Conservation (phyloP, 2,797 vertebrate species). For the Setipinna tenuifilis region DNA sequence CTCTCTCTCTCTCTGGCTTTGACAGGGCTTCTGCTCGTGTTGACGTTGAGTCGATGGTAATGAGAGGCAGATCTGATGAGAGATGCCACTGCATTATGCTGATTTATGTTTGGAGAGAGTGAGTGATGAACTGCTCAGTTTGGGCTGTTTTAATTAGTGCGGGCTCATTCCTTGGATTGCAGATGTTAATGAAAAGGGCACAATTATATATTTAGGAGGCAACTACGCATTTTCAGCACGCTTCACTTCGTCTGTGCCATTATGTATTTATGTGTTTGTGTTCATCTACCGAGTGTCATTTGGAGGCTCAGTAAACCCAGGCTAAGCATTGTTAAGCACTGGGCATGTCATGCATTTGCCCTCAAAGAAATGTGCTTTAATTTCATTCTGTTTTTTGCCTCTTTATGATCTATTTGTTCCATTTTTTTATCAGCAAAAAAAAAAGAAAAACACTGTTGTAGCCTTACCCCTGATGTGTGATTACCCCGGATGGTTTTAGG, state of each 20-base stretch:
- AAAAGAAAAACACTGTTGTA: not conserved
- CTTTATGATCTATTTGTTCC: no score
- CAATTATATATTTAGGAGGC: not conserved
- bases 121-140: not conserved
- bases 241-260: no score
- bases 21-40: slow-evolving; percentile 6
- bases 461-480: not conserved
- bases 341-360: not conserved
- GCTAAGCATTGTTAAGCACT: not conserved
- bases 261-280: no score
- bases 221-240: no score
- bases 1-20: slow-evolving; percentile 8
- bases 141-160: not conserved
- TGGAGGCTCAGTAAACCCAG: not conserved
- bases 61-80: slow-evolving; percentile 19
- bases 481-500: not conserved
- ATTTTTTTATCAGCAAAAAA: not conserved
- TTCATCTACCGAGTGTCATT: no score
- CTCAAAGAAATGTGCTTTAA: not conserved
- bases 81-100: slow-evolving; percentile 22
- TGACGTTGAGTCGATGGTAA: slow-evolving; percentile 3
- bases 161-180: not conserved
- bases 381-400: not conserved
- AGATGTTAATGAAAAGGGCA: slow-evolving; percentile 9
- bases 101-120: slow-evolving; percentile 18